A percentile compares a stretch with the other conserved stretches of the same genome.
Evolutionary conservation across 1,140 invertebrate species (phyloP).

Genomic region (Triops cancriformis): DNA sequence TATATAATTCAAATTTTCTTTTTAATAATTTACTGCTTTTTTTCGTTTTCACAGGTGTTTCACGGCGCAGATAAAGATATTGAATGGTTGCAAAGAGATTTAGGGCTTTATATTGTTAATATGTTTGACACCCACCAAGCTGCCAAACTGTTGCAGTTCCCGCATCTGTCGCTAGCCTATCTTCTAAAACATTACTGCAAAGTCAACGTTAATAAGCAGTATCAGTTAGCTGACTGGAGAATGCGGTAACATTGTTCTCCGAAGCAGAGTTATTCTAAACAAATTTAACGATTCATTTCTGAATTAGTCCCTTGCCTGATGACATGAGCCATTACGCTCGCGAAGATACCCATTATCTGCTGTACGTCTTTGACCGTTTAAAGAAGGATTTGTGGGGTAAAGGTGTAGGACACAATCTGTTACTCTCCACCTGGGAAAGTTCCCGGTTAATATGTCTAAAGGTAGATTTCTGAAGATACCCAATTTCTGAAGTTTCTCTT

Average conservation of each 20-base stretch:
- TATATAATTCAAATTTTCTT: too few species aligned
- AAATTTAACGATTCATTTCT: conserved; percentile 21
- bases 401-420: conserved; percentile 59
- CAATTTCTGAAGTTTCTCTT: neutral
- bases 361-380: conserved; percentile 82
- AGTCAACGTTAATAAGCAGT: conserved; percentile 74
- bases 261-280: neutral
- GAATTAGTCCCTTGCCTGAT: conserved; percentile 65
- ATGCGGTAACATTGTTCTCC: conserved; percentile 49
- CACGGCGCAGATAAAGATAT: conserved; percentile 88
- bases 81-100: conserved; percentile 89
- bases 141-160: conserved; percentile 61
- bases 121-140: conserved; percentile 95
- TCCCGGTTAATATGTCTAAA: conserved; percentile 63
- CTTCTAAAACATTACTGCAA: conserved; percentile 71
- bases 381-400: conserved; percentile 64
- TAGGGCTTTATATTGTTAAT: conserved; percentile 90
- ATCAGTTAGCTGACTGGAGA: conserved; percentile 93
- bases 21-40: too few species aligned
- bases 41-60: conserved; percentile 55
- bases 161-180: conserved; percentile 64
- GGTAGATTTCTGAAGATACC: conserved; percentile 37
- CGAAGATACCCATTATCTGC: conserved; percentile 89
- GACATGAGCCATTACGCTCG: conserved; percentile 82
- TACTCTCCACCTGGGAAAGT: conserved; percentile 58